Conservation (phyloP, 1,140 invertebrate species). For the Drosophila mojavensis region DNA sequence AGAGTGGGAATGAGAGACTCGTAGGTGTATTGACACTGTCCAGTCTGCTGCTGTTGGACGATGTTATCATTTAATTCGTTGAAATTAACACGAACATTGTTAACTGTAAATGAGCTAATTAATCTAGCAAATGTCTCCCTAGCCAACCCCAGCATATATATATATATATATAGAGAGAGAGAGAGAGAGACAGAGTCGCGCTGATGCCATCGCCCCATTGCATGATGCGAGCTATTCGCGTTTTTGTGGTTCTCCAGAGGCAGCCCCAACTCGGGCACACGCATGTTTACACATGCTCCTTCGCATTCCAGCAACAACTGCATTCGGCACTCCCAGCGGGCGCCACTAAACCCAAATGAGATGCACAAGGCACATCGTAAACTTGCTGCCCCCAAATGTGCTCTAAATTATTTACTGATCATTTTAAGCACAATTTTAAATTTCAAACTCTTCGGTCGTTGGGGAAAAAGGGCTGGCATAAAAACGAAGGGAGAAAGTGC, state of each 20-base stretch:
- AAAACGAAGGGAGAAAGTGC: too few relatives aligned
- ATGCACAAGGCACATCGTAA: conserved; percentile 72
- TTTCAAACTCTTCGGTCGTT: conserved; percentile 2
- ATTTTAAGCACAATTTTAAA: conserved; percentile 47
- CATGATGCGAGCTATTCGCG: conserved; percentile 53
- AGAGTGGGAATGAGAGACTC: neutral
- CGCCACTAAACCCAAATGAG: conserved; percentile 70
- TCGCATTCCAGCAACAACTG: conserved; percentile 2
- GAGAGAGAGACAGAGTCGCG: too few relatives aligned
- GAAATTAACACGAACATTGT: conserved; percentile 84
- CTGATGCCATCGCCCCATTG: conserved; percentile 17
- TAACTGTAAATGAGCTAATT: conserved; percentile 83
- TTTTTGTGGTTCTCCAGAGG: conserved; percentile 80
- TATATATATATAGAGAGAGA: neutral
- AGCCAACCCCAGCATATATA: neutral
- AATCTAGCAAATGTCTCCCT: conserved; percentile 72
- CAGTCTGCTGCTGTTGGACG: conserved; percentile 17
- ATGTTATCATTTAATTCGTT: conserved; percentile 84
- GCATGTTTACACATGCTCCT: conserved; percentile 28
- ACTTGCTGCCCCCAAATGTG: conserved; percentile 48
- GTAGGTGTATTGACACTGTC: conserved; percentile 15
- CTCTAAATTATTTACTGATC: conserved; percentile 65
- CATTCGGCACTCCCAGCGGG: conserved; percentile 50
- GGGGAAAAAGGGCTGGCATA: neutral
- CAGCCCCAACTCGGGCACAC: conserved; percentile 47